Percentiles rank a stretch among this genome's conserved stretches.
Evolutionary conservation across 92 coral and sea anemone genomes (phyloP).

Genomic region (Palythoa grandis): DNA sequence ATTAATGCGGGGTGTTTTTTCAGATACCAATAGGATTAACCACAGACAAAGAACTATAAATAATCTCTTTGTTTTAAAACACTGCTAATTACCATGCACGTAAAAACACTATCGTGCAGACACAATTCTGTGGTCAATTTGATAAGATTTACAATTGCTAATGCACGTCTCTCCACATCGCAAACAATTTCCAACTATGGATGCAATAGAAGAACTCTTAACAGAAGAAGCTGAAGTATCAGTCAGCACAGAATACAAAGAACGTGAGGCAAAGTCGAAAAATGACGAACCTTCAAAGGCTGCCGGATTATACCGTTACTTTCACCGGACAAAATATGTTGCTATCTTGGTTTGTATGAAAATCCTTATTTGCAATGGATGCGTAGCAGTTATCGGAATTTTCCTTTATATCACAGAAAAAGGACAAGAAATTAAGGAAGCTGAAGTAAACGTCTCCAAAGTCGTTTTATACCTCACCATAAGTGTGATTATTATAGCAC

Average conservation of each 20-base stretch:
- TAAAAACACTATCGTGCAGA: background rate
- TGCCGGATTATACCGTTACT: background rate
- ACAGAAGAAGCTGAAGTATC: background rate
- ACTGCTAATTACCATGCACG: background rate
- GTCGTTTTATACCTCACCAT: constrained; percentile 3
- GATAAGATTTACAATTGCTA: background rate
- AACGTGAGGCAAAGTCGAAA: background rate
- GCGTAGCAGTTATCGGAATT: background rate
- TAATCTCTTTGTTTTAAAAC: constrained; percentile 9
- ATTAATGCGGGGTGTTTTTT: background rate
- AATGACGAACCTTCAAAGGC: background rate
- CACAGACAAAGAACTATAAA: constrained; percentile 28
- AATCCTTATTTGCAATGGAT: constrained; percentile 23
- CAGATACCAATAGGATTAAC: constrained; percentile 13
- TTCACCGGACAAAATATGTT: constrained; percentile 4
- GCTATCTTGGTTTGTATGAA: background rate
- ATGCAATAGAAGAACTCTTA: constrained; percentile 11
- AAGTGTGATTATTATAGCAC: background rate
- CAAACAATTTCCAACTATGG: background rate
- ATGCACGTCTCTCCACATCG: background rate
- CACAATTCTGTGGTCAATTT: background rate
- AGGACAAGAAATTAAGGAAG: constrained; percentile 14
- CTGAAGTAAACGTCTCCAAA: background rate
- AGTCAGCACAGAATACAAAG: background rate
- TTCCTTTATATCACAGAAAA: constrained; percentile 28